Evolutionary conservation across 92 coral and sea anemone species (phyloP), one percentile per base, ranked within the genome.

Genomic region (Paragorgia papillata): DNA sequence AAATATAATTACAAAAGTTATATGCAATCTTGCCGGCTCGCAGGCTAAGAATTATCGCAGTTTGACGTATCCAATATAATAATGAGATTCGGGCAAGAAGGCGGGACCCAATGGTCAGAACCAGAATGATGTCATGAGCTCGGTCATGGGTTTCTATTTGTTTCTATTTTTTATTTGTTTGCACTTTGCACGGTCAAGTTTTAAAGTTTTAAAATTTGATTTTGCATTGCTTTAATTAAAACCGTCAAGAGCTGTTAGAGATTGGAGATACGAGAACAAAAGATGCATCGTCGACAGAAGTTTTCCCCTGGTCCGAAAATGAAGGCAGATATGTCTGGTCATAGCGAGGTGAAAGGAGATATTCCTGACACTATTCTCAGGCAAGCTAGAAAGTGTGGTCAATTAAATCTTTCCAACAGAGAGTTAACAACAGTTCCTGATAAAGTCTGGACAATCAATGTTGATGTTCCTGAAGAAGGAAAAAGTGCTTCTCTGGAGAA

Each of bases 321-420:
- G 37, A 33, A n/a, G 15, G 78, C 33, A 15, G 49, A 6, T 18
- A 71, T n/a, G n/a, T 34, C 79, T 30, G 19, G 18, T 4, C 3
- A 30, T 1, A 27, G 33, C 7, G 33, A 33, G 0, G 1, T 54
- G 10, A 83, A 62, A 30, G 75, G 31, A 43, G 90, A 74, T 77
- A 90, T 95, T 1, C 90, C 99, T 0, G 99, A 91, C 3, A 88
- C 92, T 18, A 44, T 95, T 32, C 80, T 95, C 48, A 86, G 87
- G 9, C 99, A 95, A 56, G 97, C 97, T 32, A 85, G 99, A 44
- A 85, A 88, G 63, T 88, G 92, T 62, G 99, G 99, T 6, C 99
- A 95, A 68, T 63, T 95, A 46, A 95, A 95, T 76, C 77, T 95
- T 67, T 89, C 97, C 41, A 87, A 85, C 73, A 81, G 99, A 67